Conservation (phyloP, 2,113 vertebrate species). For the Laterallus jamaicensis region DNA sequence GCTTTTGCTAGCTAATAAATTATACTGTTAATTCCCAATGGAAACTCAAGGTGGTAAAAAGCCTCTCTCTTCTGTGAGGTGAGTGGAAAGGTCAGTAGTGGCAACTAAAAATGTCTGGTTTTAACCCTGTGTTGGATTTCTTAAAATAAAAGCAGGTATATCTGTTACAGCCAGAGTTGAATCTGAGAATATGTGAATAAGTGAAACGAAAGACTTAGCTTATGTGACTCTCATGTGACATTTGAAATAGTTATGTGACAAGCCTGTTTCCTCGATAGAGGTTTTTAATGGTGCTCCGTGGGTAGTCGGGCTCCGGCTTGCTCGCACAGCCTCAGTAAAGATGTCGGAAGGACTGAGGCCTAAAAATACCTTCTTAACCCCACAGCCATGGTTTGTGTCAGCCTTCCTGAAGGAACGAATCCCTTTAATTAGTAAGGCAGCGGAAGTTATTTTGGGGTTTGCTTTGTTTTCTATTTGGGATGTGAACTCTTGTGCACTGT, state of each 20-base stretch:
- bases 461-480: slow-evolving; percentile 18
- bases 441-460: slow-evolving; percentile 39
- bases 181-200: neutral
- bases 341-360: neutral
- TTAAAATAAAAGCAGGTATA: neutral
- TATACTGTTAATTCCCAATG: neutral
- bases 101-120: neutral
- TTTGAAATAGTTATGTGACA: neutral
- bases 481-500: neutral
- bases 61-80: neutral
- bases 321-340: neutral
- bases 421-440: slow-evolving; percentile 45
- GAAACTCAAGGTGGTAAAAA: neutral
- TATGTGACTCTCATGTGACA: neutral
- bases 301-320: neutral
- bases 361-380: slow-evolving; percentile 3
- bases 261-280: neutral
- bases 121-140: neutral
- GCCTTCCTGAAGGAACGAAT: neutral
- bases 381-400: neutral
- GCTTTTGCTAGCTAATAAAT: neutral
- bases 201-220: neutral
- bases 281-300: neutral
- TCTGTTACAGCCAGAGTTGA: fast-evolving
- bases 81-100: neutral